These are phyloP conservation scores for Perodicticus potto DNA, from an alignment of 2,797 vertebrate genomes.

Conservation along the genomic window DNA sequence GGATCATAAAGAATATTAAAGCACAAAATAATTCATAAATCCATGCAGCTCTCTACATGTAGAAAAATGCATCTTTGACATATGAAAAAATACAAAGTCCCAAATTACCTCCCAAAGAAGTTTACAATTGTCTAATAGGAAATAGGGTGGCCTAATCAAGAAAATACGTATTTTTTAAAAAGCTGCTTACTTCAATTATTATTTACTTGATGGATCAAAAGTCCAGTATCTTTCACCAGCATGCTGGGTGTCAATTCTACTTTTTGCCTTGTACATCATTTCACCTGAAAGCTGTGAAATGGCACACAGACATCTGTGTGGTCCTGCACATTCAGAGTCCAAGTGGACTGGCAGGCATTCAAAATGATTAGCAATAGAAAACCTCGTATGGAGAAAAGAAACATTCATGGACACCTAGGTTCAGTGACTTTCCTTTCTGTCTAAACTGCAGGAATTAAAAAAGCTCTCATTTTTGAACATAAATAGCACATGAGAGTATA, in stretches of 20 bases:
- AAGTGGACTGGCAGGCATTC: constrained; percentile 72
- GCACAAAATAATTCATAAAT: constrained; percentile 29
- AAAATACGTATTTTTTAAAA: background rate
- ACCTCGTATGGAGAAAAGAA: background rate
- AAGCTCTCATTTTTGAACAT: background rate
- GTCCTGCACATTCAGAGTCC: background rate
- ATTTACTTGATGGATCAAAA: background rate
- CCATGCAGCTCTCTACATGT: constrained; percentile 24
- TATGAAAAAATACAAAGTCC: rapidly evolving
- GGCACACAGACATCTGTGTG: constrained; percentile 67
- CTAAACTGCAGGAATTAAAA: background rate
- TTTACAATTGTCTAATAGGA: background rate
- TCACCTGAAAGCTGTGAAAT: constrained; percentile 78
- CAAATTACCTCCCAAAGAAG: background rate
- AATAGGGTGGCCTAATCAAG: background rate
- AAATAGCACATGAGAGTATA: background rate
- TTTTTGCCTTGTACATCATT: constrained; percentile 60
- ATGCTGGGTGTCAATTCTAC: constrained; percentile 35
- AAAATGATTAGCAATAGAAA: constrained; percentile 66
- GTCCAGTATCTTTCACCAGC: background rate
- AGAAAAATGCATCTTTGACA: background rate
- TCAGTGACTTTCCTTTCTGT: constrained; percentile 1
- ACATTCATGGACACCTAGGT: background rate
- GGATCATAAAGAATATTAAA: background rate
- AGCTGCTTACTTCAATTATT: background rate